Evolutionary conservation across 2,113 vertebrate species (phyloP), one percentile per base, ranked within the genome.

Genomic region (Chionodraco myersi): DNA sequence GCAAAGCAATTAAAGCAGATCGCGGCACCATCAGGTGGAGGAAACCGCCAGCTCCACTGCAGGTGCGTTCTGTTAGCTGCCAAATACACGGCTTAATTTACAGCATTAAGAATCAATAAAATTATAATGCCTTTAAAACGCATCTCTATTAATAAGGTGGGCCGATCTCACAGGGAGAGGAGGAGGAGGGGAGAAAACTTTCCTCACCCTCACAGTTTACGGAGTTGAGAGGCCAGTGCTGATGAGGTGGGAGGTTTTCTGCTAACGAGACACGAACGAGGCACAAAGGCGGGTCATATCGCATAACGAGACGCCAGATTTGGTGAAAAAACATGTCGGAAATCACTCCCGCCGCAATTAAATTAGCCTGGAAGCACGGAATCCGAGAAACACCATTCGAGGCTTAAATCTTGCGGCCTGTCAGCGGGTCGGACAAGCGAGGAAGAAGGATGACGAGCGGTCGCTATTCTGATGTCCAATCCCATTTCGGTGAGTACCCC

Each of bases 51-150:
- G 83, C 95, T 93, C 94, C 95, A 93, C 90, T 93, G 90, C 94
- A 93, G 95, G 96, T 96, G 95, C 94, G 92, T 96, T 96, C 96
- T 97, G 96, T 95, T 96, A 94, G 94, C 96, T 97, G 97, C 97
- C 98, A 98, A 97, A 94, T 96, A 96, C 96, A 96, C 95, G 95
- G 92, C 92, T 96, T 97, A 97, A 98, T 98, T 99, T 98, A 99
- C 96, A 96, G 95, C 97, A 98, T 98, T 97, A 99, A 97, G 96
- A 97, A 99, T 99, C 97, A 96, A 99, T 99, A 97, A 97, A 97
- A 96, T 97, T 96, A 96, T 97, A 97, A 98, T 97, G 97, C 96
- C 94, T 96, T 97, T 96, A 94, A 95, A 96, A 97, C 94, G 94
- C 95, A 96, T 93, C 94, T 92, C 95, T 95, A 97, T 98, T 95